Percentiles rank a stretch among this genome's conserved stretches.
Evolutionary conservation across 2,888 invertebrate species (phyloP).

Genomic region (Ametastegia equiseti): DNA sequence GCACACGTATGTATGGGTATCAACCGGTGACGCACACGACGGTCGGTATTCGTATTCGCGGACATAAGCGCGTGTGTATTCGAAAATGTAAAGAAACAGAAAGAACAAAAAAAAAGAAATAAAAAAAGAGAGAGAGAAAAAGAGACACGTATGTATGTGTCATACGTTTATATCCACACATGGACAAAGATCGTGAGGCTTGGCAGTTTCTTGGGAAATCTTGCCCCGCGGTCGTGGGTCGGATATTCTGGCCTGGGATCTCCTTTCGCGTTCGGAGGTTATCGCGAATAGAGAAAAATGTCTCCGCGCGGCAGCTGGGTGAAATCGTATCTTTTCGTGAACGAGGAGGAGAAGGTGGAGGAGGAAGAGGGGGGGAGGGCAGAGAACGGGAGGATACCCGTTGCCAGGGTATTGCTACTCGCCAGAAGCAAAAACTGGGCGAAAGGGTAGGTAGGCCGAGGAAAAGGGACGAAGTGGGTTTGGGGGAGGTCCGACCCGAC

Average conservation of each 20-base stretch:
- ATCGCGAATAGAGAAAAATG: slow-evolving; percentile 68
- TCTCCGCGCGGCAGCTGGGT: slow-evolving; percentile 66
- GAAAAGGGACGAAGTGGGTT: slow-evolving; percentile 55
- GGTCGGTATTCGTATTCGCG: too few species aligned
- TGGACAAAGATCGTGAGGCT: background rate
- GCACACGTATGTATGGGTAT: too few species aligned
- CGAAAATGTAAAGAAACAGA: too few species aligned
- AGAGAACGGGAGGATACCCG: slow-evolving; percentile 13
- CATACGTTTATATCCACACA: background rate
- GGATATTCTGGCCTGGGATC: slow-evolving; percentile 31
- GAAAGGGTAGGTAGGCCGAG: slow-evolving; percentile 56
- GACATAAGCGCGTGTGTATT: too few species aligned
- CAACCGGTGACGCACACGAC: background rate
- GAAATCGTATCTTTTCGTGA: slow-evolving; percentile 65
- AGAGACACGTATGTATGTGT: background rate
- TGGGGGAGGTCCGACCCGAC: slow-evolving; percentile 50
- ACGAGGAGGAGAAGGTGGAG: slow-evolving; percentile 52
- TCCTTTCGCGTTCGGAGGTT: slow-evolving; percentile 66
- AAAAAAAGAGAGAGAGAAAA: background rate
- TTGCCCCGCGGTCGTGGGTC: slow-evolving; percentile 29
- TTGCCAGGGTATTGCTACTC: slow-evolving; percentile 66
- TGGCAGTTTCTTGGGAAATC: slow-evolving; percentile 34
- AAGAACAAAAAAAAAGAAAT: too few species aligned
- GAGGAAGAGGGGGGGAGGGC: slow-evolving; percentile 52
- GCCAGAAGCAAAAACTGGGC: slow-evolving; percentile 66